These are phyloP conservation scores for Gymnoscelis rufifasciata DNA, from an alignment of 2,888 invertebrate species.

Conservation along the genomic window DNA sequence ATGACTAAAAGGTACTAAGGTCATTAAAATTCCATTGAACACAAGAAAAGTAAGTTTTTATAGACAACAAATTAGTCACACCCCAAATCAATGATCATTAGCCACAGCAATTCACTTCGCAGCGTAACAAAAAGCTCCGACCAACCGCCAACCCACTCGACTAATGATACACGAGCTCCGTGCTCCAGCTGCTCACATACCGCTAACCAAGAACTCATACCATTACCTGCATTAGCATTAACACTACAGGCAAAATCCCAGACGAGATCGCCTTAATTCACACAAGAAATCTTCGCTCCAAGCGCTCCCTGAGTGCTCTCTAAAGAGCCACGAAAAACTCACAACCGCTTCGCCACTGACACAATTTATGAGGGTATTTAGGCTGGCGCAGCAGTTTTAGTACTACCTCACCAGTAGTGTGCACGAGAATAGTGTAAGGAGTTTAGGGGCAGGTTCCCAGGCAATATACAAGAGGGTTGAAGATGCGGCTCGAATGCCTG, in stretches of 20 bases:
- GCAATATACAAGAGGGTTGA: slow-evolving; percentile 46
- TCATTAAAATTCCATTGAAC: too few species aligned
- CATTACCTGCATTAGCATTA: slow-evolving; percentile 42
- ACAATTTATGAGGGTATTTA: slow-evolving; percentile 64
- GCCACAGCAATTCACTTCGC: not conserved
- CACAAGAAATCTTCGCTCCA: slow-evolving; percentile 53
- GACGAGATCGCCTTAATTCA: slow-evolving; percentile 49
- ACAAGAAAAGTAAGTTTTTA: too few species aligned
- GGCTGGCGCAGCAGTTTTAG: slow-evolving; percentile 47
- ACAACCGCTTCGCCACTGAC: slow-evolving; percentile 50
- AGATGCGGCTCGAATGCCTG: slow-evolving; percentile 54
- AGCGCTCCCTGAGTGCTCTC: slow-evolving; percentile 52
- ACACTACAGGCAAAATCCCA: slow-evolving; percentile 40
- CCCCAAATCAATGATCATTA: slow-evolving; percentile 2
- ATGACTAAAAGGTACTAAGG: too few species aligned
- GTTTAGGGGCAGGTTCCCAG: slow-evolving; percentile 39
- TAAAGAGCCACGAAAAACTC: slow-evolving; percentile 58
- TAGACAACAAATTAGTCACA: not conserved
- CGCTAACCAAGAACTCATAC: slow-evolving; percentile 31
- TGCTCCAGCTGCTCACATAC: slow-evolving; percentile 29
- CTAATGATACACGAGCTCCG: slow-evolving; percentile 19
- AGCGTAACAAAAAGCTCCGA: slow-evolving; percentile 11
- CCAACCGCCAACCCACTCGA: slow-evolving; percentile 4
- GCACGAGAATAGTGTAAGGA: slow-evolving; percentile 33
- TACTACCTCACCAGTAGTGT: too few species aligned